Evolutionary conservation across 2,113 vertebrate genomes (phyloP).

Genomic region (Chauna torquata): DNA sequence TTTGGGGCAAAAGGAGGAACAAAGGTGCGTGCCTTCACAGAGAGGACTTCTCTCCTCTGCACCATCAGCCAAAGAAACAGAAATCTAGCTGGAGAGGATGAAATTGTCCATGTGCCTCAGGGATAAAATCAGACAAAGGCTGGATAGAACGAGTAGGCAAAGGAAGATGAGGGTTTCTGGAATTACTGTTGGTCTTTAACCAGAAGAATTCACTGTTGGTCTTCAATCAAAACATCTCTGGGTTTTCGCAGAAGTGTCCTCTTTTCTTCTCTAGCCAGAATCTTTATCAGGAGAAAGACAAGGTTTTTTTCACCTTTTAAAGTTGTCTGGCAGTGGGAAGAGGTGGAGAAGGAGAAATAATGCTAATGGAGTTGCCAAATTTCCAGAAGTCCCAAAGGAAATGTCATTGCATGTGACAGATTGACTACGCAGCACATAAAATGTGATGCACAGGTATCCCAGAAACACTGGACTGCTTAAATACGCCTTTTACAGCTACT

Average conservation of each 20-base stretch:
- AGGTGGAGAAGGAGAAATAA: background rate
- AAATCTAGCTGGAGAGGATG: background rate
- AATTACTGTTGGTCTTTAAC: background rate
- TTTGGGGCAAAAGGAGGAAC: background rate
- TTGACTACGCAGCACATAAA: background rate
- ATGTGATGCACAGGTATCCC: accelerated
- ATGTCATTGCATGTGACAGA: background rate
- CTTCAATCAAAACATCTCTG: background rate
- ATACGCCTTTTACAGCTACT: background rate
- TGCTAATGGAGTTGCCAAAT: background rate
- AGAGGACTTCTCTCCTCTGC: background rate
- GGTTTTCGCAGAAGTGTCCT: background rate
- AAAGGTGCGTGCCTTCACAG: background rate
- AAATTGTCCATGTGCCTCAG: background rate
- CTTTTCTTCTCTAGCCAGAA: background rate
- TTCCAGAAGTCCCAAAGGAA: background rate
- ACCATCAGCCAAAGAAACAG: background rate
- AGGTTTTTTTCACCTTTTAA: background rate
- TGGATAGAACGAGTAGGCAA: background rate
- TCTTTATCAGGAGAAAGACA: background rate
- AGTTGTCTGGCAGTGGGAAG: background rate
- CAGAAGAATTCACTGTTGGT: background rate
- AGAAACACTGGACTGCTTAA: background rate
- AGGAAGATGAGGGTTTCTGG: background rate
- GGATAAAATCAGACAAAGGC: background rate